Evolutionary conservation across 2,113 vertebrate genomes (phyloP).

Genomic region (Ochotona curzoniae): DNA sequence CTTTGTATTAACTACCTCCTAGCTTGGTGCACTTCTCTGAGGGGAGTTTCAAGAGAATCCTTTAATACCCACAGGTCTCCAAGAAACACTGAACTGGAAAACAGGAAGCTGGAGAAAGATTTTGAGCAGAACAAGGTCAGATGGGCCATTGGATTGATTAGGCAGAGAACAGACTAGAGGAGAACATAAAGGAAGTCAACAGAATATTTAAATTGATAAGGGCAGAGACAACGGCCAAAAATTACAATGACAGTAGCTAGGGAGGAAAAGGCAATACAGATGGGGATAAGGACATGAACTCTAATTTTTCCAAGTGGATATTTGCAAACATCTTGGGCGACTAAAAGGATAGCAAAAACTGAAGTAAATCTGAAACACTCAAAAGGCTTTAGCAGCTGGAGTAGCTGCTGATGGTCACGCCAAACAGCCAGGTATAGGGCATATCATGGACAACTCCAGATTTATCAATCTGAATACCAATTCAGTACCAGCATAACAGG

Average conservation of each 20-base stretch:
- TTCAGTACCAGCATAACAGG: not conserved
- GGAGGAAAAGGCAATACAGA: not conserved
- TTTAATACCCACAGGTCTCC: not conserved
- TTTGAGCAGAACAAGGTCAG: not conserved
- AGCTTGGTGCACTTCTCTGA: not conserved
- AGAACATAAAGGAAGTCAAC: not conserved
- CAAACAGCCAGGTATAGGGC: not conserved
- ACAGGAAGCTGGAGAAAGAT: not conserved
- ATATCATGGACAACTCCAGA: not conserved
- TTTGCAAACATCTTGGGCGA: not conserved
- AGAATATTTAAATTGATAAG: not conserved
- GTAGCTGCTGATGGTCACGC: fast-evolving
- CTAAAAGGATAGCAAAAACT: not conserved
- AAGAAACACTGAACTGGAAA: not conserved
- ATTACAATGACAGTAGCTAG: not conserved
- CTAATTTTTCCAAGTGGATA: not conserved
- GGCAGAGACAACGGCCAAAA: not conserved
- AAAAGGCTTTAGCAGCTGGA: not conserved
- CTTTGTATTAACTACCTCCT: no score
- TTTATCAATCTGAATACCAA: not conserved
- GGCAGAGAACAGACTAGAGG: not conserved
- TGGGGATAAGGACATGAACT: not conserved
- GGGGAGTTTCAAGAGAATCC: not conserved
- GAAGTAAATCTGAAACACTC: not conserved
- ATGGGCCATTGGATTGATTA: not conserved